phyloP scores from a whole-genome alignment of 2,113 vertebrate genomes.

The Machaerirhynchus nigripectus region DNA sequence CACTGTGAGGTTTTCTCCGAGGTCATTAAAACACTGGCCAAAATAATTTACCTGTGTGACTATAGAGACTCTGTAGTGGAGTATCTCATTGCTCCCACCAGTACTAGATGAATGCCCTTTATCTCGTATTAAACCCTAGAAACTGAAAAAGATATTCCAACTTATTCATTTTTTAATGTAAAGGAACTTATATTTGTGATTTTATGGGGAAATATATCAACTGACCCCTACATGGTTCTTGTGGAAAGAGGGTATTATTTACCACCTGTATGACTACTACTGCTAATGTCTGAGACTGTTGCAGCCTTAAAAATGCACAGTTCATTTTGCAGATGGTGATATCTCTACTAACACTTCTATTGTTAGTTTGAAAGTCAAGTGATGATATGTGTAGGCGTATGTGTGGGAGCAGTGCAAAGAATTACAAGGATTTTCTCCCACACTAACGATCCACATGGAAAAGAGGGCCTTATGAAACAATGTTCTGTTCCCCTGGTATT shows the following conservation, averaged over 20 bases:
- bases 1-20: background rate
- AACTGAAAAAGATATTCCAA: background rate
- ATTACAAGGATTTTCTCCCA: slow-evolving; percentile 78
- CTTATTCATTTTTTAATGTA: background rate
- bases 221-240: background rate
- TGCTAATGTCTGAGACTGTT: slow-evolving; percentile 51
- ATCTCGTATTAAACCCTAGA: background rate
- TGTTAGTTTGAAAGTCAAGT: slow-evolving; percentile 79
- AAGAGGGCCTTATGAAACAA: slow-evolving; percentile 68
- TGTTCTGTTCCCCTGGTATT: slow-evolving; percentile 67
- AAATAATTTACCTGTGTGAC: background rate
- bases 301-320: slow-evolving; percentile 67
- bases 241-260: slow-evolving; percentile 27
- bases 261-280: slow-evolving; percentile 16
- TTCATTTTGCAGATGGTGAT: slow-evolving; percentile 79
- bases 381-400: slow-evolving; percentile 76
- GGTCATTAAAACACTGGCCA: background rate
- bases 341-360: slow-evolving; percentile 76
- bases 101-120: background rate
- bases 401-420: slow-evolving; percentile 78
- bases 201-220: background rate
- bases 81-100: background rate
- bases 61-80: background rate
- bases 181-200: background rate
- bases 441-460: slow-evolving; percentile 66